phyloP scores from a whole-genome alignment of 1,140 invertebrate species.

The Kradibia gibbosae region DNA sequence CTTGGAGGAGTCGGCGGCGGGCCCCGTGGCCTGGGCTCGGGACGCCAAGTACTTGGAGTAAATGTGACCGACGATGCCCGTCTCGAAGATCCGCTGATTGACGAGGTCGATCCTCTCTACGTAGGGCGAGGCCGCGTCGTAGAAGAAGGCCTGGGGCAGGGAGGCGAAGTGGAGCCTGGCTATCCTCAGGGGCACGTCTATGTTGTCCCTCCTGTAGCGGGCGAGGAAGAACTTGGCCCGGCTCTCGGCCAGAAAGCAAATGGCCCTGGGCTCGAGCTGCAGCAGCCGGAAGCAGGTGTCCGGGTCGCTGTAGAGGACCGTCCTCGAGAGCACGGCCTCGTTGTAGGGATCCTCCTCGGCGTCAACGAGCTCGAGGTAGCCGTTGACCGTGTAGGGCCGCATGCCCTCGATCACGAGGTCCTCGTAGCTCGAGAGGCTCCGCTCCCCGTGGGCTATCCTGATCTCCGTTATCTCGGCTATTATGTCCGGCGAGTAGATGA shows the following conservation, averaged over 20 bases:
- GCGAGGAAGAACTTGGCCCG: not conserved
- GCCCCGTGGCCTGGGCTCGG: no score
- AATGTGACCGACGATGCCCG: not conserved
- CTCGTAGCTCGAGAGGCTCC: not conserved
- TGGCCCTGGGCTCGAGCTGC: not conserved
- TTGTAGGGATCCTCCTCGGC: not conserved
- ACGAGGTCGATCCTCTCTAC: not conserved
- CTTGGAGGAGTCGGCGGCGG: no score
- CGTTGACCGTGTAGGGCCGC: not conserved
- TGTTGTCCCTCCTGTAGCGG: not conserved
- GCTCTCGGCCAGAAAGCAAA: not conserved
- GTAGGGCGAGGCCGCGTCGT: not conserved
- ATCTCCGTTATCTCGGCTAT: not conserved
- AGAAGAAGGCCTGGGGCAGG: not conserved
- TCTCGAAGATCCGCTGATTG: not conserved
- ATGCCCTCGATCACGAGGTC: not conserved
- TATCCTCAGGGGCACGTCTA: not conserved
- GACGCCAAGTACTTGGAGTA: not conserved
- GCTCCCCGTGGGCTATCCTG: not conserved
- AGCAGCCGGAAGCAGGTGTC: not conserved
- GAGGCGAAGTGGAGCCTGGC: not conserved
- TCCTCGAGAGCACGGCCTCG: not conserved
- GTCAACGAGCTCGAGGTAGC: not conserved
- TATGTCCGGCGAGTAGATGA: conserved; percentile 11
- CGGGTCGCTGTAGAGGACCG: not conserved